Conservation (phyloP, 1,140 invertebrate species). For the Heliconius melpomene region DNA sequence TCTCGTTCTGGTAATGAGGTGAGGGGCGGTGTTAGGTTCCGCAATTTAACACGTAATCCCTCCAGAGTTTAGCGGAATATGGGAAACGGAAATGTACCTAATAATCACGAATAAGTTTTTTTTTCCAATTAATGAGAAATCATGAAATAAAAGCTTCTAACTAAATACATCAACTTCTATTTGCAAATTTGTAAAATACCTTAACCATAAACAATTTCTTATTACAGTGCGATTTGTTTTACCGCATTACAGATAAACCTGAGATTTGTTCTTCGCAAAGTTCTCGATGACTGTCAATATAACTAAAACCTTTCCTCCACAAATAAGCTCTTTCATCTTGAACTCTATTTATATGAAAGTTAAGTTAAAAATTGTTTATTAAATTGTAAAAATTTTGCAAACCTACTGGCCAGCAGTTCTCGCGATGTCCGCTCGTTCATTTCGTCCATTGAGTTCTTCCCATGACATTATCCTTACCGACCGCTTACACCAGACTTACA, state of each 20-base stretch:
- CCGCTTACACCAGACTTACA: slow-evolving; percentile 54
- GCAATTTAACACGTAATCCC: too few species aligned
- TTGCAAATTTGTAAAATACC: slow-evolving; percentile 6
- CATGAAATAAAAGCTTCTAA: not conserved
- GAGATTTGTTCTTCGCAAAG: slow-evolving; percentile 40
- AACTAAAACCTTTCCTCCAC: slow-evolving; percentile 27
- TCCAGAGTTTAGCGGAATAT: too few species aligned
- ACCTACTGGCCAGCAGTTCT: slow-evolving; percentile 70
- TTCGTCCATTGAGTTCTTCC: slow-evolving; percentile 79
- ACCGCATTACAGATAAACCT: slow-evolving; percentile 36
- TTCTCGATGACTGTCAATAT: slow-evolving; percentile 40
- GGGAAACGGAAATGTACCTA: too few species aligned
- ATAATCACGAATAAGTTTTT: too few species aligned
- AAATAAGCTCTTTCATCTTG: slow-evolving; percentile 10
- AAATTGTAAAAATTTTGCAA: slow-evolving; percentile 45
- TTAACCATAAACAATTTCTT: slow-evolving; percentile 31
- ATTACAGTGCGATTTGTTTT: slow-evolving; percentile 35
- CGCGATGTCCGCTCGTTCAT: slow-evolving; percentile 76
- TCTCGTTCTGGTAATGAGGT: too few species aligned
- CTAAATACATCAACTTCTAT: not conserved
- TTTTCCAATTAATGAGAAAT: too few species aligned
- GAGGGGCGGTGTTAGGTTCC: too few species aligned
- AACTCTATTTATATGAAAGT: slow-evolving; percentile 15
- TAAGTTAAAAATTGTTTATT: slow-evolving; percentile 28
- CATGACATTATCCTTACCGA: slow-evolving; percentile 75